Evolutionary conservation across 2,797 vertebrate genomes (phyloP).

Genomic region (Miichthys miiuy): DNA sequence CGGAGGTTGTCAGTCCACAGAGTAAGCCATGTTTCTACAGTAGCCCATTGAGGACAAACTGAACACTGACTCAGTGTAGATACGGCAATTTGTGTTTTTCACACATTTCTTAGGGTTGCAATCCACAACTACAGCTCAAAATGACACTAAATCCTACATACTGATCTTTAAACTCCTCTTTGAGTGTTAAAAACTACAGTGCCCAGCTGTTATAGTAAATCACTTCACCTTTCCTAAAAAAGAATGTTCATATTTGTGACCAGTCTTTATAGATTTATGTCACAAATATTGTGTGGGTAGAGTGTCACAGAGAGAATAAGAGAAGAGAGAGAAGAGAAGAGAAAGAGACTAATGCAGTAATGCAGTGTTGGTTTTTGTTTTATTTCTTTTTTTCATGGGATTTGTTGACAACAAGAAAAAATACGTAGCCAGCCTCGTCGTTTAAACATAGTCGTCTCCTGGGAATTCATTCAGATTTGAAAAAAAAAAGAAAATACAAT

Average conservation of each 20-base stretch:
- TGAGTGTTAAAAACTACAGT: neutral
- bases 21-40: no score
- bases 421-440: slow-evolving; percentile 7
- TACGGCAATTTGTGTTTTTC: no score
- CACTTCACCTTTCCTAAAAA: neutral
- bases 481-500: slow-evolving; percentile 17
- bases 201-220: neutral
- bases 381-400: neutral
- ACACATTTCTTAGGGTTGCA: no score
- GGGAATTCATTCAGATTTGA: slow-evolving; percentile 31
- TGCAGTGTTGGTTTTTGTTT: neutral
- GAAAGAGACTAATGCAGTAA: neutral
- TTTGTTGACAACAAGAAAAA: slow-evolving; percentile 16
- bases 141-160: no score
- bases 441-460: slow-evolving; percentile 29
- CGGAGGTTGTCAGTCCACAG: no score
- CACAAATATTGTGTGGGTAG: neutral
- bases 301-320: neutral
- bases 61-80: no score
- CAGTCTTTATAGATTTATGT: neutral
- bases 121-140: no score
- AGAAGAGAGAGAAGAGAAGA: neutral
- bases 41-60: no score
- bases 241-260: neutral
- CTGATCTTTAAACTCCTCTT: neutral